phyloP scores from a whole-genome alignment of 2,113 vertebrate genomes.

The Cynopterus brachyotis region DNA sequence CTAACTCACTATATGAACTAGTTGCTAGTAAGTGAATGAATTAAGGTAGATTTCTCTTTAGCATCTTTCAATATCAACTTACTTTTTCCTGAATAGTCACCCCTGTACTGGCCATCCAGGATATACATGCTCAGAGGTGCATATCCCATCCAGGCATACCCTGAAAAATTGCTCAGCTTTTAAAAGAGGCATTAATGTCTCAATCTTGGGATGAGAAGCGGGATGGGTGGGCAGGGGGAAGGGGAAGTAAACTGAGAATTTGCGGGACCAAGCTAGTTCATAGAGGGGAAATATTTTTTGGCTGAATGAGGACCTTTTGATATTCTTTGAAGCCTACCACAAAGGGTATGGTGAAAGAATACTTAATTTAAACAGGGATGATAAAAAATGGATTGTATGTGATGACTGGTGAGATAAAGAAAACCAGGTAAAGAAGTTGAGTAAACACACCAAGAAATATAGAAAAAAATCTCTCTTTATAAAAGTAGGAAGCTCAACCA shows the following conservation, averaged over 20 bases:
- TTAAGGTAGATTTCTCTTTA: background rate
- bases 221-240: no score
- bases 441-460: background rate
- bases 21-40: background rate
- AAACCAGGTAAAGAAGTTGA: background rate
- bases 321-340: background rate
- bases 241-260: background rate
- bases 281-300: background rate
- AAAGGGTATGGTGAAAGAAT: background rate
- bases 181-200: background rate
- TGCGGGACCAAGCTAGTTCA: background rate
- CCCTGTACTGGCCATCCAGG: background rate
- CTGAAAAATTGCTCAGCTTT: background rate
- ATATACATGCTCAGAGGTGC: background rate
- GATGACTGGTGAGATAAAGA: background rate
- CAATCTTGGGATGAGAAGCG: background rate
- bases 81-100: background rate
- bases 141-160: background rate
- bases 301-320: background rate
- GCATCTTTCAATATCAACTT: background rate
- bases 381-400: background rate
- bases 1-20: background rate
- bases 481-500: background rate
- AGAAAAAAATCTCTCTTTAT: background rate
- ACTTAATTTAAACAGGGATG: background rate